Percentiles rank a stretch among this genome's conserved stretches.
phyloP scores from a whole-genome alignment of 2,797 vertebrate species.

The Leptoclinus maculatus region DNA sequence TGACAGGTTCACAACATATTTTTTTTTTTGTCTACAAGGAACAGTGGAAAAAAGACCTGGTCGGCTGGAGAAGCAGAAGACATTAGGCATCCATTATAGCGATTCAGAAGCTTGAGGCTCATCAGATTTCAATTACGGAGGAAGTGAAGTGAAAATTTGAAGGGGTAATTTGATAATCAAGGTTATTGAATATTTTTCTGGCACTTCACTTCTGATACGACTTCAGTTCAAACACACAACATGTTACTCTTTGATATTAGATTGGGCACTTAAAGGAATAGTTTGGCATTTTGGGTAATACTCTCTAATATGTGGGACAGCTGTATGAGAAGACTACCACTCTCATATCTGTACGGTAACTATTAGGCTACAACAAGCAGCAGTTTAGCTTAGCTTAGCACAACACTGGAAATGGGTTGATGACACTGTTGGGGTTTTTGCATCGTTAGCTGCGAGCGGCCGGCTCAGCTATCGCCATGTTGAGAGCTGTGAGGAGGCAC shows the following conservation, averaged over 20 bases:
- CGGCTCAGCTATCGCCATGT: neutral
- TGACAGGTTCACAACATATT: slow-evolving; percentile 39
- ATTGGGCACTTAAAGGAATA: neutral
- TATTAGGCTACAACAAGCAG: neutral
- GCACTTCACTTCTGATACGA: slow-evolving; percentile 18
- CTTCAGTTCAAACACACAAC: neutral
- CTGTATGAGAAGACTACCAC: neutral
- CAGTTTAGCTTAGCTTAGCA: neutral
- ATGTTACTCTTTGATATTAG: slow-evolving; percentile 14
- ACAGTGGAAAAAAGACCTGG: neutral
- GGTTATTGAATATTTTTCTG: slow-evolving; percentile 38
- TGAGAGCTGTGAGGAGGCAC: neutral
- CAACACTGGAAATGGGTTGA: neutral
- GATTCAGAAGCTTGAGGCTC: slow-evolving; percentile 44
- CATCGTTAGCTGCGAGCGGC: no score
- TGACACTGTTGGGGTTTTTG: no score
- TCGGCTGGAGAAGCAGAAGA: slow-evolving; percentile 24
- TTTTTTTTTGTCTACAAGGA: slow-evolving; percentile 23
- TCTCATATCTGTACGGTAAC: neutral
- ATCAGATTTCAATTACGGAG: slow-evolving; percentile 60
- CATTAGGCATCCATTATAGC: slow-evolving; percentile 31
- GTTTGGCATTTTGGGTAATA: neutral
- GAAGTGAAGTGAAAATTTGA: slow-evolving; percentile 55
- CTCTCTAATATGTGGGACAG: neutral
- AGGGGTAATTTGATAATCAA: slow-evolving; percentile 39